Percentiles rank a stretch among this genome's conserved stretches.
Conservation (phyloP, 2,113 vertebrate species). For the Ochotona princeps region DNA sequence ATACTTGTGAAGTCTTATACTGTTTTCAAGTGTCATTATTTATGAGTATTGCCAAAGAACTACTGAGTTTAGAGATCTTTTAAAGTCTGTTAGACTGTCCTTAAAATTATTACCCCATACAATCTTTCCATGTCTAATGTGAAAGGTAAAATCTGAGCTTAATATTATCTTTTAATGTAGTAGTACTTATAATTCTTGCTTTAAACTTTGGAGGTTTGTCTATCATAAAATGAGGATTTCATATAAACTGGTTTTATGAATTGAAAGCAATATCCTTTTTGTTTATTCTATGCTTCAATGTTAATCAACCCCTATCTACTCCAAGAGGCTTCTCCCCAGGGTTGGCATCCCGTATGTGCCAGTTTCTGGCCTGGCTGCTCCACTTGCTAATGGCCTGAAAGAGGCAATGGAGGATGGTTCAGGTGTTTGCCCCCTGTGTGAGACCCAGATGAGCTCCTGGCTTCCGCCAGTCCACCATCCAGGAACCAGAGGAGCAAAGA, state of each 20-base stretch:
- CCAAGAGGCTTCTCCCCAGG: neutral
- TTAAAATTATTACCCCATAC: conserved; percentile 12
- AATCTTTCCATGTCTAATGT: neutral
- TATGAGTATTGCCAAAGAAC: neutral
- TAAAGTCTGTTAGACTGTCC: neutral
- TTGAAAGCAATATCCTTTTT: neutral
- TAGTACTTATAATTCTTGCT: neutral
- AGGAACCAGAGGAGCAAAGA: too few species aligned
- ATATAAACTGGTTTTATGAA: neutral
- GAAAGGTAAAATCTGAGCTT: neutral
- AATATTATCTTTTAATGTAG: too few species aligned
- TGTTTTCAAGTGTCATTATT: conserved; percentile 46
- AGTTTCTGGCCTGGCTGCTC: too few species aligned
- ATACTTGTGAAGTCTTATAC: neutral
- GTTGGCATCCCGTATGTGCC: neutral
- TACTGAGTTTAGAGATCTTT: neutral
- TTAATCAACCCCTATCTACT: neutral
- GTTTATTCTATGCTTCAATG: neutral
- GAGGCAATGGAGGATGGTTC: too few species aligned
- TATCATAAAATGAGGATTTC: conserved; percentile 34
- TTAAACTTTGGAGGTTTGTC: neutral
- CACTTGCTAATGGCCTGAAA: too few species aligned
- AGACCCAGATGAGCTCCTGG: too few species aligned
- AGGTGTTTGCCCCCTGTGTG: too few species aligned
- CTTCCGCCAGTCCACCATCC: too few species aligned